phyloP scores from a whole-genome alignment of 53 echinoderm and acorn worm genomes.

The Temnopleurus reevesii region DNA sequence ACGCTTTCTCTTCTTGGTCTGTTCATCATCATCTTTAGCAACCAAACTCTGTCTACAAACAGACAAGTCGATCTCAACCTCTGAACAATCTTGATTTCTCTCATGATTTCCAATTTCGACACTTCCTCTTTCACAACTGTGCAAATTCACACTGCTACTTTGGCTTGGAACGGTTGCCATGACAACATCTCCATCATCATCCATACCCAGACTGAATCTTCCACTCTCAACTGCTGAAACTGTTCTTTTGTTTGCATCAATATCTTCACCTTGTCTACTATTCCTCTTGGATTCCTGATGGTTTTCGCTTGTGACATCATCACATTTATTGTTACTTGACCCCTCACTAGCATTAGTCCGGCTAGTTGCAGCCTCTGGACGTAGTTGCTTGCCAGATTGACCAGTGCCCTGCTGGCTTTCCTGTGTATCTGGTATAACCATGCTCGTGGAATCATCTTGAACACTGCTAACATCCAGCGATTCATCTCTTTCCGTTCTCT shows the following conservation, averaged over 20 bases:
- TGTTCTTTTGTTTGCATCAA: neutral
- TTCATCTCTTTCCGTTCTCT: neutral
- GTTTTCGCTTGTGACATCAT: neutral
- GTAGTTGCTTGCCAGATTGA: neutral
- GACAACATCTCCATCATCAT: constrained; percentile 47
- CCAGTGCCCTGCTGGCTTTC: neutral
- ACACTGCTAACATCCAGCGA: neutral
- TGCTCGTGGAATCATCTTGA: neutral
- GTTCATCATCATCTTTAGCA: neutral
- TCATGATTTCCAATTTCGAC: neutral
- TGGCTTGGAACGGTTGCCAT: constrained; percentile 45
- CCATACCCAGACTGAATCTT: neutral
- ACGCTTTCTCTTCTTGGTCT: constrained; percentile 9
- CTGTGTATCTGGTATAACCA: constrained; percentile 42
- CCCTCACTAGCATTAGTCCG: neutral
- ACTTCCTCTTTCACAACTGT: neutral
- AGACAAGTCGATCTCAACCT: neutral
- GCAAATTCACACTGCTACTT: neutral
- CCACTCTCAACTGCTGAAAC: neutral
- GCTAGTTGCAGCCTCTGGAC: too few species aligned
- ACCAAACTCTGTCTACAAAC: neutral
- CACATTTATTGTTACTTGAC: neutral
- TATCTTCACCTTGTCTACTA: neutral
- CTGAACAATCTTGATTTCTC: neutral
- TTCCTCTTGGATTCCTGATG: neutral